Conservation (phyloP, 2,113 vertebrate genomes). For the Opisthocomus hoazin region DNA sequence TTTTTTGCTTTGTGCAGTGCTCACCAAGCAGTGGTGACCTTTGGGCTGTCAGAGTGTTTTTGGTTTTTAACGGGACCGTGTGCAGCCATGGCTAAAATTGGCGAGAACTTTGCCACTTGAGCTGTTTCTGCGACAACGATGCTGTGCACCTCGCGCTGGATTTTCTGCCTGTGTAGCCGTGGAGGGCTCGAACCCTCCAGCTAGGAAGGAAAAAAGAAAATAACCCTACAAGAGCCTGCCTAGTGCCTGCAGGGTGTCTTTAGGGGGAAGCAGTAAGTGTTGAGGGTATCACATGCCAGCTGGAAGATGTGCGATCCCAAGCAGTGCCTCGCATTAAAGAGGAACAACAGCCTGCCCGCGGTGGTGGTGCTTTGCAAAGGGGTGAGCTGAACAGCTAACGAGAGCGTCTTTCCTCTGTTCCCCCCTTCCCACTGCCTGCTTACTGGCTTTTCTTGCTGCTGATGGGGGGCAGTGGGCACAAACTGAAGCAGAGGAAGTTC, state of each 20-base stretch:
- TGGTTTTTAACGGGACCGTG: not conserved
- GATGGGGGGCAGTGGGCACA: no score
- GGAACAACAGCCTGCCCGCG: fast-evolving
- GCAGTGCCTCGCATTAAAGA: not conserved
- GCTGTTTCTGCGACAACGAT: not conserved
- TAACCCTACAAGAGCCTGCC: fast-evolving
- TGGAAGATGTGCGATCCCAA: not conserved
- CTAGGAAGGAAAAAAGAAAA: not conserved
- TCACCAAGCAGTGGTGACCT: not conserved
- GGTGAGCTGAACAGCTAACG: not conserved
- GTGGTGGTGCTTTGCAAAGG: not conserved
- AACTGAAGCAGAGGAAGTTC: no score
- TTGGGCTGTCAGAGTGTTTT: not conserved
- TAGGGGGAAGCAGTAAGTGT: not conserved
- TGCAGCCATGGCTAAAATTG: not conserved
- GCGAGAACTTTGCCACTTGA: not conserved
- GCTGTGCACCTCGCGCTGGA: not conserved
- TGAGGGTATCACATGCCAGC: not conserved
- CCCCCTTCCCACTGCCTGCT: not conserved
- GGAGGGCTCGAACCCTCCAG: not conserved
- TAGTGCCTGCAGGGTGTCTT: not conserved
- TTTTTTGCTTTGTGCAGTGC: not conserved
- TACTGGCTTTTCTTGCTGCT: not conserved
- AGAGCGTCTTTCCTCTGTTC: not conserved
- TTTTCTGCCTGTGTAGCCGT: not conserved